Evolutionary conservation across 2,888 invertebrate genomes (phyloP).

Genomic region (Aspidiotus destructor): DNA sequence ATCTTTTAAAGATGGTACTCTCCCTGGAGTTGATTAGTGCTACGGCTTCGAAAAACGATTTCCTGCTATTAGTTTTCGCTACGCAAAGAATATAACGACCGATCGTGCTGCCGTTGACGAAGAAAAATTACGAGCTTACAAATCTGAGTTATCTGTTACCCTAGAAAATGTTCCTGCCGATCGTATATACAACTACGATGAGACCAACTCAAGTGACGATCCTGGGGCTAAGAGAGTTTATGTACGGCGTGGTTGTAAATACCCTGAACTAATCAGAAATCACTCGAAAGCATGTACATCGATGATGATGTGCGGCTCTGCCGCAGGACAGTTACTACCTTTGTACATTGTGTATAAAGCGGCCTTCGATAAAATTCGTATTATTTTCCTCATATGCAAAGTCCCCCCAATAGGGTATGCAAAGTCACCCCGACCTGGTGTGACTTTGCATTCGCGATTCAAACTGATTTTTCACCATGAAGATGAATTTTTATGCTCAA

Average conservation of each 20-base stretch:
- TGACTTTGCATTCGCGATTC: too few species aligned
- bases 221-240: slow-evolving; percentile 37
- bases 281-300: slow-evolving; percentile 40
- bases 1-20: not conserved
- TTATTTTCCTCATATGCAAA: too few species aligned
- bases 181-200: slow-evolving; percentile 41
- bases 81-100: not conserved
- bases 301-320: slow-evolving; percentile 42
- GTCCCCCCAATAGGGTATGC: too few species aligned
- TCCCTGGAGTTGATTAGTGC: not conserved
- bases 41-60: not conserved
- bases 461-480: too few species aligned
- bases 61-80: not conserved
- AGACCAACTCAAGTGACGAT: slow-evolving; percentile 40
- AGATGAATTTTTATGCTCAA: too few species aligned
- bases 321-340: slow-evolving; percentile 41
- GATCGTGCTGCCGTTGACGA: not conserved
- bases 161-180: slow-evolving; percentile 35
- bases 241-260: slow-evolving; percentile 39
- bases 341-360: slow-evolving; percentile 43
- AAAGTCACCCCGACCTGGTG: too few species aligned
- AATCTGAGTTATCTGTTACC: slow-evolving; percentile 34
- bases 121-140: slow-evolving; percentile 27
- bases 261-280: slow-evolving; percentile 41
- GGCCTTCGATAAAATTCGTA: slow-evolving; percentile 34